These are phyloP conservation scores for Nasonia oneida DNA, from an alignment of 2,888 invertebrate genomes.

Conservation along the genomic window DNA sequence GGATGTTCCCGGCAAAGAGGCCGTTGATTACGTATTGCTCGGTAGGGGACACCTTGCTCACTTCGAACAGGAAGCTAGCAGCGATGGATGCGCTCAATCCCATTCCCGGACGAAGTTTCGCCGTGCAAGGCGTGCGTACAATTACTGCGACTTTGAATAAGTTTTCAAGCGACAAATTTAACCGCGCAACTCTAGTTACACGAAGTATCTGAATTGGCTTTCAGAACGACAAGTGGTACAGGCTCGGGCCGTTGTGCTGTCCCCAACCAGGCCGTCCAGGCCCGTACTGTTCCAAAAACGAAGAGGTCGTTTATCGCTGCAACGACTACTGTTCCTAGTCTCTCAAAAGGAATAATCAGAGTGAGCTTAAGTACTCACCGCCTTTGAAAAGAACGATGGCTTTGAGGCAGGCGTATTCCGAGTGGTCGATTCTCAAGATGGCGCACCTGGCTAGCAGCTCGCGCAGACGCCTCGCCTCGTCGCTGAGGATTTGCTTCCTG, in stretches of 20 bases:
- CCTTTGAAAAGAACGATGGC: slow-evolving; percentile 90
- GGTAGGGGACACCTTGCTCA: slow-evolving; percentile 65
- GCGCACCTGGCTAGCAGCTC: slow-evolving; percentile 85
- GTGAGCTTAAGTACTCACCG: slow-evolving; percentile 80
- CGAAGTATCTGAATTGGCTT: background rate
- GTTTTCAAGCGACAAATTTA: background rate
- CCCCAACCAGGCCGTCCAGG: slow-evolving; percentile 57
- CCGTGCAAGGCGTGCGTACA: slow-evolving; percentile 69
- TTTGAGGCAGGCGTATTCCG: slow-evolving; percentile 92
- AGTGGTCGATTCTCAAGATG: slow-evolving; percentile 86
- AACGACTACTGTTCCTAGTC: background rate
- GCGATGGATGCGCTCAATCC: slow-evolving; percentile 53
- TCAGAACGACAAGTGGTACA: slow-evolving; percentile 60
- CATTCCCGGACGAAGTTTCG: slow-evolving; percentile 70
- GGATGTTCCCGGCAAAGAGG: slow-evolving; percentile 70
- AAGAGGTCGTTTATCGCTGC: background rate
- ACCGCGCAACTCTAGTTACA: background rate
- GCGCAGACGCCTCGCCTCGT: slow-evolving; percentile 83
- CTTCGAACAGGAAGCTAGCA: slow-evolving; percentile 63
- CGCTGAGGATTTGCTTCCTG: slow-evolving; percentile 81
- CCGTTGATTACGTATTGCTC: slow-evolving; percentile 73
- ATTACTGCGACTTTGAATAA: background rate
- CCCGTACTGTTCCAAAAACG: slow-evolving; percentile 8
- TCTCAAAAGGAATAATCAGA: background rate
- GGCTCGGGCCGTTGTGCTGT: slow-evolving; percentile 48